phyloP scores from a whole-genome alignment of 2,888 invertebrate species.

The Apotomis capreana region DNA sequence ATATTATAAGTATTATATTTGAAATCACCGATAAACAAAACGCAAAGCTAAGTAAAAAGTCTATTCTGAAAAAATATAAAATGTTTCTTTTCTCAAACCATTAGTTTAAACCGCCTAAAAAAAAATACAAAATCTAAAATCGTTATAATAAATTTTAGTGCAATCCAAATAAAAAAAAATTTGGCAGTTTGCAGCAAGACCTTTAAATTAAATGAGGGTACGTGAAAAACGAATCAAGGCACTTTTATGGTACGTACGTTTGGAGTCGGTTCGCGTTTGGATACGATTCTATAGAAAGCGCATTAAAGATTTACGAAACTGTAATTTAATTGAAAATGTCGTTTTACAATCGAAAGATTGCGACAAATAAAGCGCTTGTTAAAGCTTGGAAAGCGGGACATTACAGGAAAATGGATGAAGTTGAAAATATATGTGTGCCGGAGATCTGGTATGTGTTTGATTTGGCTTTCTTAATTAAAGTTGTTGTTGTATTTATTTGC shows the following conservation, averaged over 20 bases:
- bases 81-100: too few species aligned
- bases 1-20: too few species aligned
- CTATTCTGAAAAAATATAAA: too few species aligned
- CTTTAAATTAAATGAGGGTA: slow-evolving; percentile 14
- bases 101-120: too few species aligned
- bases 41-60: too few species aligned
- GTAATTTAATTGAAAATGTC: slow-evolving; percentile 27
- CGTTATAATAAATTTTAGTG: too few species aligned
- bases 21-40: too few species aligned
- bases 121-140: too few species aligned
- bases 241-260: background rate
- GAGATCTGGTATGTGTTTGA: slow-evolving; percentile 29
- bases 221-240: background rate
- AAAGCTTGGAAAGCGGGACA: slow-evolving; percentile 32
- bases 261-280: too few species aligned
- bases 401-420: slow-evolving; percentile 1
- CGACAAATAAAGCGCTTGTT: slow-evolving; percentile 7
- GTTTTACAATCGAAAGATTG: slow-evolving; percentile 27
- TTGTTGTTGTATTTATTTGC: too few species aligned
- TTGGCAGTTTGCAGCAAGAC: background rate
- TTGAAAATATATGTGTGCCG: slow-evolving; percentile 19
- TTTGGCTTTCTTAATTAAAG: background rate
- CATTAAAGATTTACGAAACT: background rate
- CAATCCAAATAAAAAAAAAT: background rate
- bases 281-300: background rate